Evolutionary conservation across 1,140 invertebrate species (phyloP).

Genomic region (Brachionus paranguensis): DNA sequence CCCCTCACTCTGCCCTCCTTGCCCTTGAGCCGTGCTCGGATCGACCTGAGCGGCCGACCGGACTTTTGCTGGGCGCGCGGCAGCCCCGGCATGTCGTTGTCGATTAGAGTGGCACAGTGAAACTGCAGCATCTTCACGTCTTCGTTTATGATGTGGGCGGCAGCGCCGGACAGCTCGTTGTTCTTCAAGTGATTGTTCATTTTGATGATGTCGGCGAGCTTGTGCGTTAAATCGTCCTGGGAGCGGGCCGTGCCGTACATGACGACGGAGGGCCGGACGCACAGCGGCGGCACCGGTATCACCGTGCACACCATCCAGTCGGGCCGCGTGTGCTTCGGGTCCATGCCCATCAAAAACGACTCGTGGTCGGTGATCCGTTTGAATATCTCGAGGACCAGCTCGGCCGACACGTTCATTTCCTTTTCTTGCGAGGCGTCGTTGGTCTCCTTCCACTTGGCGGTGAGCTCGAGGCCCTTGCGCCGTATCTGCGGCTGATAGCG

Average conservation of each 20-base stretch:
- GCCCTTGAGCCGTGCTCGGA: slow-evolving; percentile 70
- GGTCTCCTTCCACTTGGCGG: slow-evolving; percentile 95
- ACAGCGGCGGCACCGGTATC: slow-evolving; percentile 88
- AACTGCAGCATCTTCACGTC: slow-evolving; percentile 98
- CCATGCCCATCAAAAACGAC: slow-evolving; percentile 88
- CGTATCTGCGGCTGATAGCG: slow-evolving; percentile 89
- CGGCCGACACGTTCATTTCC: slow-evolving; percentile 84
- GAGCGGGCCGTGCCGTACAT: slow-evolving; percentile 92
- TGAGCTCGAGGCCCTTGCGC: slow-evolving; percentile 79
- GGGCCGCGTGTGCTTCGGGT: slow-evolving; percentile 86
- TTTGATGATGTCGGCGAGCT: slow-evolving; percentile 96
- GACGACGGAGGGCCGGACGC: slow-evolving; percentile 86
- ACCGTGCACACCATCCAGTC: slow-evolving; percentile 99
- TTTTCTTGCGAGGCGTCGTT: slow-evolving; percentile 63
- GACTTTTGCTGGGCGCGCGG: slow-evolving; percentile 96
- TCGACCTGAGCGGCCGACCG: slow-evolving; percentile 92
- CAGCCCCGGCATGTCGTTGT: slow-evolving; percentile 97
- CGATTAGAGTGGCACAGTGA: slow-evolving; percentile 92
- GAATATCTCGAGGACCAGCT: slow-evolving; percentile 90
- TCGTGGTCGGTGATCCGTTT: slow-evolving; percentile 96
- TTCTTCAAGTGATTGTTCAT: slow-evolving; percentile 87
- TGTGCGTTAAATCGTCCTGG: slow-evolving; percentile 97
- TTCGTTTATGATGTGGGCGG: slow-evolving; percentile 89
- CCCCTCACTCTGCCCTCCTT: slow-evolving; percentile 97
- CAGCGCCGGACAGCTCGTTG: slow-evolving; percentile 91